Evolutionary conservation across 2,888 invertebrate genomes (phyloP).

Genomic region (Drosophila subsilvestris): DNA sequence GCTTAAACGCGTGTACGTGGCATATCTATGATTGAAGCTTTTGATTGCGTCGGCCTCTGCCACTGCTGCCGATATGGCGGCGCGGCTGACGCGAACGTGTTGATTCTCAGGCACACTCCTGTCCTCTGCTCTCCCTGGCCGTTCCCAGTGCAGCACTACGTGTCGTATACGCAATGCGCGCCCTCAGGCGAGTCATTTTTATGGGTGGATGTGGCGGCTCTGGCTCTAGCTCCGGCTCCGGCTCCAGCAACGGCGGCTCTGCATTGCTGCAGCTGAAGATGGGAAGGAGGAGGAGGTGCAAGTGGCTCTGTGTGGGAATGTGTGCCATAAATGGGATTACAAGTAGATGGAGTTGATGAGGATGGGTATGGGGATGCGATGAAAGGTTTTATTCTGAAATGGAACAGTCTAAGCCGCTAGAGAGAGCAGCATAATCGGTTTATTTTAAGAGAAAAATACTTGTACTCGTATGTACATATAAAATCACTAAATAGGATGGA

Average conservation of each 20-base stretch:
- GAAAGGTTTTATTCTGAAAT: neutral
- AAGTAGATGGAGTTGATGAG: constrained; percentile 5
- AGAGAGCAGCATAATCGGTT: constrained; percentile 13
- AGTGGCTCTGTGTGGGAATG: constrained; percentile 10
- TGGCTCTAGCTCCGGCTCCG: neutral
- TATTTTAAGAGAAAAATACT: constrained; percentile 10
- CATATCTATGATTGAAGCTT: constrained; percentile 70
- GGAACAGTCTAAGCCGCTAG: neutral
- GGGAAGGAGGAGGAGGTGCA: neutral
- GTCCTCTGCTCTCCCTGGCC: neutral
- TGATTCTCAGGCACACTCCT: constrained; percentile 44
- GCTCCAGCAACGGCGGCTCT: neutral
- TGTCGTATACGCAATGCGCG: constrained; percentile 44
- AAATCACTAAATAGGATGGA: neutral
- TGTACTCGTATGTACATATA: neutral
- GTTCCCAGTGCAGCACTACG: constrained; percentile 3
- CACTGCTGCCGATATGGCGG: constrained; percentile 4
- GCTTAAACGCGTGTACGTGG: constrained; percentile 71
- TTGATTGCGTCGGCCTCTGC: constrained; percentile 57
- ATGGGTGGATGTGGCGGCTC: constrained; percentile 10
- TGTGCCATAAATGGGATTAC: constrained; percentile 37
- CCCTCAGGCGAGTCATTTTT: constrained; percentile 44
- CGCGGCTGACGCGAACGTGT: constrained; percentile 55
- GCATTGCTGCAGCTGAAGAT: neutral
- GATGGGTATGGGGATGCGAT: neutral